A percentile compares a stretch with the other conserved stretches of the same genome.
These are phyloP conservation scores for Glyptemys insculpta DNA, from an alignment of 2,797 vertebrate species.

Conservation along the genomic window DNA sequence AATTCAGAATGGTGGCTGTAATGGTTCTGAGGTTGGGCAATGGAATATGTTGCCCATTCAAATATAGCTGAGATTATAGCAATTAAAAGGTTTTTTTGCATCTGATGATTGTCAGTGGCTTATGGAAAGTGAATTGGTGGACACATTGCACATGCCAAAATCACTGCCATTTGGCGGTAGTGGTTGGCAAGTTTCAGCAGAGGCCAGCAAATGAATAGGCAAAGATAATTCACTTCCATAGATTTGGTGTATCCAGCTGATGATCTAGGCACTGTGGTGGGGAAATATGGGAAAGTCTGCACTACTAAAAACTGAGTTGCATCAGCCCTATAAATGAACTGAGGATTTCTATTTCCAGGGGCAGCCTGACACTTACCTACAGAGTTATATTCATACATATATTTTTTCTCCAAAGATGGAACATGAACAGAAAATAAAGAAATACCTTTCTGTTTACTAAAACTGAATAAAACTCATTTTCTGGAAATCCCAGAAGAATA, in stretches of 20 bases:
- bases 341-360: background rate
- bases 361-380: background rate
- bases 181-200: no score
- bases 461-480: background rate
- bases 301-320: background rate
- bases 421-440: background rate
- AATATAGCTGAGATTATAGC: no score
- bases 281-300: background rate
- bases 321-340: background rate
- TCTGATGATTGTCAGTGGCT: no score
- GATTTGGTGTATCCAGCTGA: background rate
- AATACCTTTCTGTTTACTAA: background rate
- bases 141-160: no score
- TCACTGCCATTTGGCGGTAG: no score
- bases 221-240: background rate
- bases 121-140: no score
- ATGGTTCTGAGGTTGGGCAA: background rate
- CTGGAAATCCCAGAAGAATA: slow-evolving; percentile 8
- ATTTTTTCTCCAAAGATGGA: background rate
- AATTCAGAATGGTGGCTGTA: background rate
- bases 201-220: no score
- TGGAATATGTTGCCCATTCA: background rate
- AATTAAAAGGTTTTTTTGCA: no score
- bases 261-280: background rate
- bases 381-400: background rate